Evolutionary conservation across 23 tunicate species (phyloP), one percentile per base, ranked within the genome.

Genomic region (Aplidium turbinatum): DNA sequence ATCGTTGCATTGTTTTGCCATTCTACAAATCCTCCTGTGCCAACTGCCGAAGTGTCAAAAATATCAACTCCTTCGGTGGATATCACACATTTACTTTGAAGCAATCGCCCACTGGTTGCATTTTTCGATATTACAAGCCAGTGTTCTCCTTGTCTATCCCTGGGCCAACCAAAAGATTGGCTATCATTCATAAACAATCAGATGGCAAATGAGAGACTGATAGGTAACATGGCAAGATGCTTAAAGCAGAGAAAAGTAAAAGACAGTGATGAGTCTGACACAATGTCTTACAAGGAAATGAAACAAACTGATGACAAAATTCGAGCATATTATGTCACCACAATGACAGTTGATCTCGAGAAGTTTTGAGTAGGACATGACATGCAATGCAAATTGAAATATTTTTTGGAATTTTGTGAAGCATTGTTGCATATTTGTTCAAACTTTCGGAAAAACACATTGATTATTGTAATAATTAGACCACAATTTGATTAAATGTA

Each of bases 301-400:
- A 54, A 54, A n/a, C n/a, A 54, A 54, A 54, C 22, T 11, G 60
- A 54, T 54, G 22, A 54, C 22, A n/a, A 54, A 54, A 54, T 54
- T 54, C 60, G 60, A 54, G 60, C 22, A 11, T n/a, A n/a, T n/a
- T 54, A 54, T 54, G 60, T 54, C 22, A n/a, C 22, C n/a, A 54
- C 60, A 54, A 54, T 54, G n/a, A n/a, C 60, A 54, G 22, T 54
- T 54, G 60, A 54, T 54, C n/a, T n/a, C n/a, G n/a, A n/a, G n/a
- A n/a, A n/a, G n/a, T n/a, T n/a, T n/a, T n/a, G n/a, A n/a, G n/a
- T n/a, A n/a, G n/a, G n/a, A n/a, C n/a, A n/a, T n/a, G n/a, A n/a
- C n/a, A n/a, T n/a, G n/a, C n/a, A n/a, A n/a, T n/a, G n/a, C n/a
- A n/a, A n/a, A n/a, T n/a, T n/a, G n/a, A n/a, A n/a, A n/a, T n/a